These are phyloP conservation scores for Xestia xanthographa DNA, from an alignment of 2,888 invertebrate genomes.

Conservation along the genomic window DNA sequence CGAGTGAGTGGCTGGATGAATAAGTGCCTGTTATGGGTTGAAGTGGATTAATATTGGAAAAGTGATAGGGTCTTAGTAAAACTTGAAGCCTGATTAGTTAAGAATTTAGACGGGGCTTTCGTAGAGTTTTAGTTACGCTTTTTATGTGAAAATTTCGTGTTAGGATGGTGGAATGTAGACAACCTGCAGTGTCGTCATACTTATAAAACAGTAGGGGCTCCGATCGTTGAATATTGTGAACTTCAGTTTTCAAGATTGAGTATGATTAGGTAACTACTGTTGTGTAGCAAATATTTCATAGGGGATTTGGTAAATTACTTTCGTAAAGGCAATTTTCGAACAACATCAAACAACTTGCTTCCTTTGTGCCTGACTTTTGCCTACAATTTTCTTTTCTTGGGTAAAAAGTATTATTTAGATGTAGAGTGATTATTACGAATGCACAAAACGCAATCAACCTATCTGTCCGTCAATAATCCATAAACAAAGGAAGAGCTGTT, in stretches of 20 bases:
- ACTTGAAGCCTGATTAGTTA: neutral
- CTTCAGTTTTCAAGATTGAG: neutral
- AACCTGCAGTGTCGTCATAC: neutral
- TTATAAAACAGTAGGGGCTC: no score
- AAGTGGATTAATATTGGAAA: slow-evolving; percentile 19
- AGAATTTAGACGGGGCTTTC: neutral
- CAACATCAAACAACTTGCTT: neutral
- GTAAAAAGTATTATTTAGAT: neutral
- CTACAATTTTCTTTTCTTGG: neutral
- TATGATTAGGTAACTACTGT: neutral
- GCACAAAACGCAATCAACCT: no score
- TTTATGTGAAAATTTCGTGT: neutral
- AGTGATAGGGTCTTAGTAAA: neutral
- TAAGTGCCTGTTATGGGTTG: slow-evolving; percentile 10
- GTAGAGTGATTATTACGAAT: no score
- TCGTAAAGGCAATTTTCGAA: neutral
- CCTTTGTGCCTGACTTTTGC: neutral
- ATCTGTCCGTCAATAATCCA: no score
- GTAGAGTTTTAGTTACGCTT: neutral
- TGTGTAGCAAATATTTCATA: neutral
- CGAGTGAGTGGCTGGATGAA: slow-evolving; percentile 18
- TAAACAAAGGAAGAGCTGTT: no score
- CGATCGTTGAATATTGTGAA: neutral
- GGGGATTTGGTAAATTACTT: neutral
- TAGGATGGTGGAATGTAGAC: neutral